These are phyloP conservation scores for Plebejus argus DNA, from an alignment of 2,888 invertebrate species.

Conservation along the genomic window DNA sequence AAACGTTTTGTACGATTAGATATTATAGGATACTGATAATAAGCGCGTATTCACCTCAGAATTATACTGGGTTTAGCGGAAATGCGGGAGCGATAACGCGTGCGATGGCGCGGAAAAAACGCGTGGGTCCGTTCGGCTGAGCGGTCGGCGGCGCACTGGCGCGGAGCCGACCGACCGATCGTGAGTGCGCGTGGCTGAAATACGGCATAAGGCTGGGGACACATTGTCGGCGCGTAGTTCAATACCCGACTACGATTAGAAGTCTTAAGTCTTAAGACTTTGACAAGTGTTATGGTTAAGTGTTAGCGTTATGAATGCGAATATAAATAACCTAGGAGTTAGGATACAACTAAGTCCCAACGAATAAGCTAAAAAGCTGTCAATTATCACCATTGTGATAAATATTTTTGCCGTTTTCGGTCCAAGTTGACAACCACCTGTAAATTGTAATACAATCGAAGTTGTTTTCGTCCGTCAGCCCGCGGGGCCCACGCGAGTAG, in stretches of 20 bases:
- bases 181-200: not conserved
- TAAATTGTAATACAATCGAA: not conserved
- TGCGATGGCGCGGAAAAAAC: not conserved
- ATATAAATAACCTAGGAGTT: no score
- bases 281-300: no score
- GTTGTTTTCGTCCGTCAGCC: not conserved
- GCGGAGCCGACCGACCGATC: not conserved
- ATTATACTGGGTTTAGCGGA: no score
- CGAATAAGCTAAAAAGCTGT: not conserved
- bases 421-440: not conserved
- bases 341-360: not conserved
- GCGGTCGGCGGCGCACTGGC: slow-evolving; percentile 9
- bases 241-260: no score
- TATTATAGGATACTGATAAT: no score
- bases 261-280: no score
- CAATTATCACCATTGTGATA: not conserved
- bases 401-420: not conserved
- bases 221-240: not conserved
- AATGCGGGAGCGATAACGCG: no score
- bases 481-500: not conserved
- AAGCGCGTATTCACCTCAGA: no score
- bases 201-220: not conserved
- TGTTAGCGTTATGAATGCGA: no score
- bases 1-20: no score
- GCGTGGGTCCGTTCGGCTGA: not conserved